Percentiles rank a stretch among this genome's conserved stretches.
phyloP scores from a whole-genome alignment of 2,888 invertebrate genomes.

The Mycalesis mineus region DNA sequence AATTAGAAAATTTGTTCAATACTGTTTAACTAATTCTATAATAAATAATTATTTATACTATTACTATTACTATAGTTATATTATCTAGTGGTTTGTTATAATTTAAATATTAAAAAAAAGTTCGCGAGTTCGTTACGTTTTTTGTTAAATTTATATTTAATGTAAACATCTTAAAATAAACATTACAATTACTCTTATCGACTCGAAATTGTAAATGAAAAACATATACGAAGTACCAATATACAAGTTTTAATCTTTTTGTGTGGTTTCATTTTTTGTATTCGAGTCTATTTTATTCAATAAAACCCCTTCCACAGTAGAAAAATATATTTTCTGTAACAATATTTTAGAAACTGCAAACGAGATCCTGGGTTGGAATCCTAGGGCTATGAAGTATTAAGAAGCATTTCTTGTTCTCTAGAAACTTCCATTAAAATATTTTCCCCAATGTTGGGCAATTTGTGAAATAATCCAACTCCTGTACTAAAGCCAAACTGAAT shows the following conservation, averaged over 20 bases:
- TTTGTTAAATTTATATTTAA: conserved; percentile 58
- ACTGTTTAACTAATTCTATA: conserved; percentile 65
- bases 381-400: too few species aligned
- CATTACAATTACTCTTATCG: conserved; percentile 72
- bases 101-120: conserved; percentile 45
- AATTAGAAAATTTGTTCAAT: conserved; percentile 67
- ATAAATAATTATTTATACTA: conserved; percentile 52
- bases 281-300: too few species aligned
- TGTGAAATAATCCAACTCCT: too few species aligned
- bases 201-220: conserved; percentile 74
- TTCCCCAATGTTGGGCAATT: too few species aligned
- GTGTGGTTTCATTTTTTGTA: conserved; percentile 44
- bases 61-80: conserved; percentile 45
- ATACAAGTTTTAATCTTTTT: conserved; percentile 77
- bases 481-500: too few species aligned
- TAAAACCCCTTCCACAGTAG: too few species aligned
- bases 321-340: too few species aligned
- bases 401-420: too few species aligned
- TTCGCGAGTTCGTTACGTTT: conserved; percentile 57
- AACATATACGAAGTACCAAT: conserved; percentile 78
- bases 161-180: conserved; percentile 59
- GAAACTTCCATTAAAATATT: too few species aligned
- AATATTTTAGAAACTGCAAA: too few species aligned
- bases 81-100: conserved; percentile 67
- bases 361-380: too few species aligned